Evolutionary conservation across 1,140 invertebrate genomes (phyloP).

Genomic region (Uloborus diversus): DNA sequence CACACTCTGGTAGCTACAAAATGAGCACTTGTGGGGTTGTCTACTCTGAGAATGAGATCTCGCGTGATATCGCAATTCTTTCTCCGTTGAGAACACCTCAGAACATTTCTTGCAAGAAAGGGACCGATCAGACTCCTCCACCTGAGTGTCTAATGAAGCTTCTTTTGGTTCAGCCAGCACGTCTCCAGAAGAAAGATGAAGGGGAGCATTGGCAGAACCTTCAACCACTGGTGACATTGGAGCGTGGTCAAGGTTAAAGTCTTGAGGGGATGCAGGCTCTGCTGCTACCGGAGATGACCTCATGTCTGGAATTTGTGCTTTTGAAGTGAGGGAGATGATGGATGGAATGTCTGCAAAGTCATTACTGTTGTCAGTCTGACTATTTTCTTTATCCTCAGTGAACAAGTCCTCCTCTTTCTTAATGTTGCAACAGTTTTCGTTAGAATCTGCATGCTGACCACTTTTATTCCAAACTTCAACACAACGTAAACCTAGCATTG

Average conservation of each 20-base stretch:
- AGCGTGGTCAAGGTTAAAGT: neutral
- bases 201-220: slow-evolving; percentile 60
- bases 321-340: slow-evolving; percentile 78
- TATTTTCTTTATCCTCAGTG: neutral
- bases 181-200: slow-evolving; percentile 58
- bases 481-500: slow-evolving; percentile 76
- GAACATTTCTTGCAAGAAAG: slow-evolving; percentile 49
- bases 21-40: slow-evolving; percentile 82
- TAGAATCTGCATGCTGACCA: neutral
- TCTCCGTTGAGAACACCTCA: slow-evolving; percentile 44
- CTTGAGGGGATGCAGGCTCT: slow-evolving; percentile 51
- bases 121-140: neutral
- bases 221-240: slow-evolving; percentile 59
- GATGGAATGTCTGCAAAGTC: slow-evolving; percentile 83
- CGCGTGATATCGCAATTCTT: slow-evolving; percentile 87
- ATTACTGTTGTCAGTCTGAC: neutral
- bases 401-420: neutral
- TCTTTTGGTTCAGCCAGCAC: neutral
- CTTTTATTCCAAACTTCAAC: slow-evolving; percentile 71
- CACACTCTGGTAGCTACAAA: slow-evolving; percentile 87
- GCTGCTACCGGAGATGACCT: slow-evolving; percentile 58
- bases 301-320: slow-evolving; percentile 65
- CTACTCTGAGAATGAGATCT: slow-evolving; percentile 67
- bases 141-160: neutral
- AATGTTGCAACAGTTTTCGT: neutral